phyloP scores from a whole-genome alignment of 2,888 invertebrate genomes.

The Tinea trinotella region DNA sequence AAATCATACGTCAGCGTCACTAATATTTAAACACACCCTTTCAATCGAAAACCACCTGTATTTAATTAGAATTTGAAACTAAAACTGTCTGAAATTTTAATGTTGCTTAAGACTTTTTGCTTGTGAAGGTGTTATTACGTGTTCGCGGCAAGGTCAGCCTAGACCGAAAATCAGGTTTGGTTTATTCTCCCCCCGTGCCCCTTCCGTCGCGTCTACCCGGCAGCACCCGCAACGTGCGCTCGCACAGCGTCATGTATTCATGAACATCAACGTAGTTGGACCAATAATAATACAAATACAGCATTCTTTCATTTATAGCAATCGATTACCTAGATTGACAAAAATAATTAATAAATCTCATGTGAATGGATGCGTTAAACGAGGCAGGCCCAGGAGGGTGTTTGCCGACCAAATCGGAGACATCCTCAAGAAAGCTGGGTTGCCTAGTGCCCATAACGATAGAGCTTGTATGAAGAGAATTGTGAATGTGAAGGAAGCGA shows the following conservation, averaged over 20 bases:
- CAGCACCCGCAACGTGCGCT: conserved; percentile 29
- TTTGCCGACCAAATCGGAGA: too few relatives aligned
- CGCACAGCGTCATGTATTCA: conserved; percentile 40
- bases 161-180: conserved; percentile 70
- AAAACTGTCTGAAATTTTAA: too few relatives aligned
- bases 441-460: too few relatives aligned
- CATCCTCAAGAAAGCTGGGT: too few relatives aligned
- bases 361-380: too few relatives aligned
- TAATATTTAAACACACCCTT: conserved; percentile 21
- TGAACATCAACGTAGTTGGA: neutral
- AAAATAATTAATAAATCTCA: too few relatives aligned
- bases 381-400: too few relatives aligned
- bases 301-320: too few relatives aligned
- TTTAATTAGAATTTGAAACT: neutral
- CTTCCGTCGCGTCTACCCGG: conserved; percentile 25
- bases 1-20: conserved; percentile 40
- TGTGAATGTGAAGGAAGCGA: too few relatives aligned
- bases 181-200: conserved; percentile 31
- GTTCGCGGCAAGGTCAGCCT: conserved; percentile 64
- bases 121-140: conserved; percentile 61
- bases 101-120: conserved; percentile 49
- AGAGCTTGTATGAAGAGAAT: too few relatives aligned
- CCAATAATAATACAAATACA: too few relatives aligned
- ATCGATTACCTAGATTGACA: too few relatives aligned
- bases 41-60: conserved; percentile 25